These are phyloP conservation scores for Poeciliopsis turrubarensis DNA, from an alignment of 2,113 vertebrate genomes.

Conservation along the genomic window DNA sequence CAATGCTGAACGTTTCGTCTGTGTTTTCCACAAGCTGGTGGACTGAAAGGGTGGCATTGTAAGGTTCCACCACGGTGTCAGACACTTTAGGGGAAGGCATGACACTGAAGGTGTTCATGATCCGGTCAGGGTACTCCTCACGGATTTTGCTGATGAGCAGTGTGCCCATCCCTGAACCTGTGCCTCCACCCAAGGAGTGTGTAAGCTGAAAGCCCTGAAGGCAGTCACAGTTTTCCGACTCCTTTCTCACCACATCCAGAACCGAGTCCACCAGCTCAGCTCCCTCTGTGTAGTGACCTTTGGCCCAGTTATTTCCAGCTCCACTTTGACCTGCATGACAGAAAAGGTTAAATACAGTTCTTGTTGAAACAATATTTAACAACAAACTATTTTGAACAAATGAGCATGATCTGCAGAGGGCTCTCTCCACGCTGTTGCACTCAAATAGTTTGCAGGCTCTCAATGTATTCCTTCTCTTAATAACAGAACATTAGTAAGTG, in stretches of 20 bases:
- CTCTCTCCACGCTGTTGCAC: background rate
- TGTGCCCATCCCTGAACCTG: slow-evolving; percentile 91
- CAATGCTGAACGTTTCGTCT: slow-evolving; percentile 96
- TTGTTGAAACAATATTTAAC: slow-evolving; percentile 1
- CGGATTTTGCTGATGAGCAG: slow-evolving; percentile 94
- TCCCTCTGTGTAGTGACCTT: slow-evolving; percentile 83
- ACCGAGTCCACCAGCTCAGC: slow-evolving; percentile 82
- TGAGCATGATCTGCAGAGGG: background rate
- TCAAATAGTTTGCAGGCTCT: background rate
- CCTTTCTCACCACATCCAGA: slow-evolving; percentile 81
- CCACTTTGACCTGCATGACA: slow-evolving; percentile 78
- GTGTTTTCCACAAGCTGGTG: slow-evolving; percentile 98
- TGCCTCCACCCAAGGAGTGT: slow-evolving; percentile 90
- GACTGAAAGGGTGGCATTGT: slow-evolving; percentile 93
- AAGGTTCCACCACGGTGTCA: slow-evolving; percentile 96
- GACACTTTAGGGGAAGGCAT: slow-evolving; percentile 94
- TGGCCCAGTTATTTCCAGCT: slow-evolving; percentile 83
- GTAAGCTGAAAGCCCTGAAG: slow-evolving; percentile 93
- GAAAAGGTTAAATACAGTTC: slow-evolving; percentile 16
- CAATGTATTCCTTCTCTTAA: background rate
- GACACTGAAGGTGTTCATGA: slow-evolving; percentile 96
- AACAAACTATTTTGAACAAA: background rate
- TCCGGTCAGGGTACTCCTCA: slow-evolving; percentile 91
- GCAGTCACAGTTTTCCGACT: slow-evolving; percentile 90
- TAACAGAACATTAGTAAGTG: background rate